phyloP scores from a whole-genome alignment of 2,888 invertebrate genomes.

The Epinotia bilunana region DNA sequence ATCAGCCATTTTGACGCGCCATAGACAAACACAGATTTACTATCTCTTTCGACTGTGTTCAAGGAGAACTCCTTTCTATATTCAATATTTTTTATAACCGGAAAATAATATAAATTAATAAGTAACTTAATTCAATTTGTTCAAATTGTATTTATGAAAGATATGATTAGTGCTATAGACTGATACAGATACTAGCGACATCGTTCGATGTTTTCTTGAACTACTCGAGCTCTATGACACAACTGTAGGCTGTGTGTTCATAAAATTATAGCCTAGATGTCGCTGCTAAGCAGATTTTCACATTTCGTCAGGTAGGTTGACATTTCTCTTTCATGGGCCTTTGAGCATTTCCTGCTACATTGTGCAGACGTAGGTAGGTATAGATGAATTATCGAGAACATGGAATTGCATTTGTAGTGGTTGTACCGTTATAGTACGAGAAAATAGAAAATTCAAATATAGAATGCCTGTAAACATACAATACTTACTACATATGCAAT shows the following conservation, averaged over 20 bases:
- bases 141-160: background rate
- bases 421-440: no score
- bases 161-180: background rate
- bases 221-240: background rate
- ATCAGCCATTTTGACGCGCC: constrained; percentile 80
- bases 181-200: background rate
- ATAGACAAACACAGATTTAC: constrained; percentile 67
- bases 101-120: background rate
- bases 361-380: no score
- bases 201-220: background rate
- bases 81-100: background rate
- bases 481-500: no score
- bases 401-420: no score
- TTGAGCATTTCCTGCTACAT: no score
- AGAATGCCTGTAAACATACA: no score
- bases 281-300: background rate
- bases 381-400: no score
- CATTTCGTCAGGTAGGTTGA: no score
- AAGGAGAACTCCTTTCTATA: constrained; percentile 28
- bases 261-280: constrained; percentile 5
- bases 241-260: background rate
- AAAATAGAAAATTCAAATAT: no score
- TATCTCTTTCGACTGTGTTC: constrained; percentile 42
- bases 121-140: no score
- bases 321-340: no score